These are phyloP conservation scores for Enhydra lutris DNA, from an alignment of 2,113 vertebrate genomes.

Conservation along the genomic window DNA sequence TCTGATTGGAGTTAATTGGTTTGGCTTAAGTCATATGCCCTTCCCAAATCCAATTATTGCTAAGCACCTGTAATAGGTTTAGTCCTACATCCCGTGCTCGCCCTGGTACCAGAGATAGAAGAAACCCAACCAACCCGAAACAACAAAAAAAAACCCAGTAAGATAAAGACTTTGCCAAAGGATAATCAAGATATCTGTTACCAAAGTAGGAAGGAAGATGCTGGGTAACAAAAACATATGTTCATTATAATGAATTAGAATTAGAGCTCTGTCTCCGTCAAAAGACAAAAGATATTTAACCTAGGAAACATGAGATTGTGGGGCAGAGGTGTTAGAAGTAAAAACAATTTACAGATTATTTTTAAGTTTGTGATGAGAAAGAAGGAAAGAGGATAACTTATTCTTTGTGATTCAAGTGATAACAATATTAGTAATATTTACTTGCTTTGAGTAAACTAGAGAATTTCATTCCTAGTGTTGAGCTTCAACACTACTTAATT, in stretches of 20 bases:
- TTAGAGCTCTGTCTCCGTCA: not conserved
- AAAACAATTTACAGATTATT: not conserved
- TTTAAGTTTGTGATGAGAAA: not conserved
- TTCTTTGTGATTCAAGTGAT: not conserved
- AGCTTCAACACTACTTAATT: constrained; percentile 5
- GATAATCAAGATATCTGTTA: not conserved
- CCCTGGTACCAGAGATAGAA: not conserved
- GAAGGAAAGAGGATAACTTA: not conserved
- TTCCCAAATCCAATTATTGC: not conserved
- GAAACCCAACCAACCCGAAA: not conserved
- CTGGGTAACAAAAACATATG: not conserved
- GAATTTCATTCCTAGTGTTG: constrained; percentile 5
- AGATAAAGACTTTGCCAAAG: not conserved
- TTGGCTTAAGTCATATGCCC: not conserved
- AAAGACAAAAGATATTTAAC: constrained; percentile 8
- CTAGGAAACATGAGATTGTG: not conserved
- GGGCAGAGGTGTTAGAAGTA: not conserved
- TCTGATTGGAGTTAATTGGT: not conserved
- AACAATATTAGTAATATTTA: not conserved
- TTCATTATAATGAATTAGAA: not conserved
- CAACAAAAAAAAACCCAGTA: not conserved
- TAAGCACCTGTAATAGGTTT: not conserved
- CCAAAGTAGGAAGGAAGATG: not conserved
- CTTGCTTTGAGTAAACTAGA: not conserved
- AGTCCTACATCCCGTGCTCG: not conserved